phyloP scores from a whole-genome alignment of 2,113 vertebrate genomes.

The Brachypteracias leptosomus region DNA sequence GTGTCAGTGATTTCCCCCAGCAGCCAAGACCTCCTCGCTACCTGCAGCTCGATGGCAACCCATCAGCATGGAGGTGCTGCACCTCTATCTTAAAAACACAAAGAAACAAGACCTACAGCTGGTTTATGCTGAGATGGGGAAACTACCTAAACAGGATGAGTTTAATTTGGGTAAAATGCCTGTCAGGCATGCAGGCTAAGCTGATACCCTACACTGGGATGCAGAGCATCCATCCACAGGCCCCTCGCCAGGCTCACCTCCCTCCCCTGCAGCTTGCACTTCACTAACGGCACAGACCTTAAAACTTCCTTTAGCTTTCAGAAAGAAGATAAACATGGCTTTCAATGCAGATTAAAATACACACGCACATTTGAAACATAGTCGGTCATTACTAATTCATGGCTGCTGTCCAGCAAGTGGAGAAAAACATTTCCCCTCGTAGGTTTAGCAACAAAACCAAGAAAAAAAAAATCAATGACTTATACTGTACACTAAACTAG shows the following conservation, averaged over 20 bases:
- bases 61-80: not conserved
- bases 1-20: not conserved
- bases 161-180: not conserved
- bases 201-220: accelerated
- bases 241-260: not conserved
- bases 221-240: not conserved
- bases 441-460: conserved; percentile 45
- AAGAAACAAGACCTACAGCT: not conserved
- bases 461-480: conserved; percentile 29
- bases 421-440: conserved; percentile 28
- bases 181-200: not conserved
- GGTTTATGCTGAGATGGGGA: accelerated
- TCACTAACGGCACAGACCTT: not conserved
- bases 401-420: conserved; percentile 1
- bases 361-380: not conserved
- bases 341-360: conserved; percentile 23
- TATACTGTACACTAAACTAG: conserved; percentile 34
- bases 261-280: not conserved
- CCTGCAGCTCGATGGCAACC: accelerated
- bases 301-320: conserved; percentile 1
- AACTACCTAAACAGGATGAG: not conserved
- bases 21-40: not conserved
- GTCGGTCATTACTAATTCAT: not conserved
- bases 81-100: not conserved
- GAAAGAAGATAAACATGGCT: not conserved